Evolutionary conservation across 2,113 vertebrate species (phyloP), one percentile per base, ranked within the genome.

Genomic region (Ciconia stormi): DNA sequence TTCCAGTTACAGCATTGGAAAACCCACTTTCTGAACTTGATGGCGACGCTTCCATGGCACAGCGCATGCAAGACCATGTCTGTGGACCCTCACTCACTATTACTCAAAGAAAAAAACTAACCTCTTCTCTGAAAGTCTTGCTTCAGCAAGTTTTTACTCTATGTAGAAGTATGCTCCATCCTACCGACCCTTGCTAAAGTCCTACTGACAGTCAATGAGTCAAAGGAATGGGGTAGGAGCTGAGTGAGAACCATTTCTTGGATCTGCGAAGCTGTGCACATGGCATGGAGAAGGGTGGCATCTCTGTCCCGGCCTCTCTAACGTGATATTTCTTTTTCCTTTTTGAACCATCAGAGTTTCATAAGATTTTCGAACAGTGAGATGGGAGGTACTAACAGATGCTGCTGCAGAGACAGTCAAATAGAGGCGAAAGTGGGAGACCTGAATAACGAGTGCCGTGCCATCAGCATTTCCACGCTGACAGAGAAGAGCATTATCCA

Each of bases 101-200:
- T 46, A 58, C 23, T 55, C 46, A 59, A 47, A 76, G 49, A 91
- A 56, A 44, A 82, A 76, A 84, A 49, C 27, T 53, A 46, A 22
- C 40, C 4, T 72, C 3, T 40, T 30, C 36, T 53, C 58, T 61
- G 2, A 44, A 92, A 72, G 46, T 50, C 87, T 82, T 46, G 4
- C 6, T 78, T 82, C 76, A 32, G 20, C 20, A 38, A 38, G 12
- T 13, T 87, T 82, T 82, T 42, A 21, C 8, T 47, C 30, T 86
- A 0, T 23, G 16, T 23, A 69, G 40, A 73, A 36, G 49, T 40
- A 8, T 15, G 36, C n/a, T n/a, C 22, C 0, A 0, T 56, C 46
- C 73, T 38, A 6, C 11, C 3, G 32, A 16, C 52, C 27, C 22
- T 70, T 38, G 63, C 67, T 69, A 29, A 87, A 58, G 50, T 52